Evolutionary conservation across 1,140 invertebrate genomes (phyloP).

Genomic region (Pantala flavescens): DNA sequence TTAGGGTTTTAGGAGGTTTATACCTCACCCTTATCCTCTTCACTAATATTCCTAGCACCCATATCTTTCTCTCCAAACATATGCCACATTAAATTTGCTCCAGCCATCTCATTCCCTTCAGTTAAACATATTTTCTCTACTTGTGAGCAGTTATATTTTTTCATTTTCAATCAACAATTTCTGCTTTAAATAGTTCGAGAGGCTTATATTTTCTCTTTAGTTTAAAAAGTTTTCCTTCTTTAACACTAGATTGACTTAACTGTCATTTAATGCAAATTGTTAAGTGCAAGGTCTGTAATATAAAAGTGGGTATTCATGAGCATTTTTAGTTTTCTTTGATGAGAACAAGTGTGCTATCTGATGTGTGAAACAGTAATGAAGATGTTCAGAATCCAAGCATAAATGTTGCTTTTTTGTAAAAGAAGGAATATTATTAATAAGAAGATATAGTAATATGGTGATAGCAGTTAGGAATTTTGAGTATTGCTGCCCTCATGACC

Average conservation of each 20-base stretch:
- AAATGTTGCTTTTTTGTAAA: neutral
- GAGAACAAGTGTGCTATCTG: neutral
- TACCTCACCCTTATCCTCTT: neutral
- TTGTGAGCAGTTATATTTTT: constrained; percentile 6
- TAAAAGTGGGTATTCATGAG: constrained; percentile 1
- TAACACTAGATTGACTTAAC: neutral
- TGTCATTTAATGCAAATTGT: neutral
- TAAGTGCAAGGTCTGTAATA: neutral
- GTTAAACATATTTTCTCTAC: neutral
- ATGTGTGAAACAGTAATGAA: neutral
- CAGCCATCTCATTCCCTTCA: neutral
- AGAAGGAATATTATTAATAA: neutral
- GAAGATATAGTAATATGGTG: neutral
- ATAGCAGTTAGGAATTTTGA: neutral
- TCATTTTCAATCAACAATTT: neutral
- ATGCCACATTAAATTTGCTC: neutral
- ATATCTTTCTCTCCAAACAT: neutral
- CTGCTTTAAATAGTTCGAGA: neutral
- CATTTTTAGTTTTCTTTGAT: neutral
- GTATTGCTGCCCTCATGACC: neutral
- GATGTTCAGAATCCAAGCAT: neutral
- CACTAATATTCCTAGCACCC: constrained; percentile 8
- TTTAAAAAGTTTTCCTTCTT: neutral
- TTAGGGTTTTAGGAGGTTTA: neutral
- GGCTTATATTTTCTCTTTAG: neutral